A percentile compares a stretch with the other conserved stretches of the same genome.
Evolutionary conservation across 2,888 invertebrate species (phyloP).

Genomic region (Aleiodes leptofemur): DNA sequence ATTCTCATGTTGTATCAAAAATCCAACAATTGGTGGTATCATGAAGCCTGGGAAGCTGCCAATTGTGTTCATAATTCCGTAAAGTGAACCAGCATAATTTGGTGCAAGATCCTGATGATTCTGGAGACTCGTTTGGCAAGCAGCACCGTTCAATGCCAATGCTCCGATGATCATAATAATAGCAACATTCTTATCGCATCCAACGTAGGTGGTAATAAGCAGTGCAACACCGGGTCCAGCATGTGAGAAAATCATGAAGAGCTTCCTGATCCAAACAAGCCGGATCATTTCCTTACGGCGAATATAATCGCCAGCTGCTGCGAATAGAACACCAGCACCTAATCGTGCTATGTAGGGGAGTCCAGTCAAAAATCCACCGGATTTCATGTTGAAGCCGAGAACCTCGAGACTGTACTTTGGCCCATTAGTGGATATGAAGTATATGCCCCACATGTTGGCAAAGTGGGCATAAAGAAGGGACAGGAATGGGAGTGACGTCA

Average conservation of each 20-base stretch:
- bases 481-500: slow-evolving; percentile 83
- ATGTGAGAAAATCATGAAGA: slow-evolving; percentile 72
- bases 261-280: slow-evolving; percentile 70
- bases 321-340: slow-evolving; percentile 83
- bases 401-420: slow-evolving; percentile 86
- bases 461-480: slow-evolving; percentile 83
- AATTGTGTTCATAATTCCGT: slow-evolving; percentile 73
- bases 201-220: slow-evolving; percentile 73
- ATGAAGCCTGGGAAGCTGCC: slow-evolving; percentile 73
- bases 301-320: slow-evolving; percentile 83
- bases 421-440: slow-evolving; percentile 86
- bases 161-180: slow-evolving; percentile 68
- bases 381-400: slow-evolving; percentile 83
- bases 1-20: slow-evolving; percentile 78
- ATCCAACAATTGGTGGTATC: slow-evolving; percentile 70
- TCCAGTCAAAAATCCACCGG: slow-evolving; percentile 84
- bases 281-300: slow-evolving; percentile 76
- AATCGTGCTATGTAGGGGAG: slow-evolving; percentile 85
- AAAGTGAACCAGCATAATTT: slow-evolving; percentile 73
- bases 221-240: slow-evolving; percentile 77
- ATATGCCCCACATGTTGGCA: slow-evolving; percentile 88
- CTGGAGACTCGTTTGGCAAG: slow-evolving; percentile 71
- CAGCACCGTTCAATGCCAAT: slow-evolving; percentile 70
- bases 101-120: slow-evolving; percentile 74
- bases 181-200: slow-evolving; percentile 65